phyloP scores from a whole-genome alignment of 2,113 vertebrate genomes.

The Catharus fuscescens region DNA sequence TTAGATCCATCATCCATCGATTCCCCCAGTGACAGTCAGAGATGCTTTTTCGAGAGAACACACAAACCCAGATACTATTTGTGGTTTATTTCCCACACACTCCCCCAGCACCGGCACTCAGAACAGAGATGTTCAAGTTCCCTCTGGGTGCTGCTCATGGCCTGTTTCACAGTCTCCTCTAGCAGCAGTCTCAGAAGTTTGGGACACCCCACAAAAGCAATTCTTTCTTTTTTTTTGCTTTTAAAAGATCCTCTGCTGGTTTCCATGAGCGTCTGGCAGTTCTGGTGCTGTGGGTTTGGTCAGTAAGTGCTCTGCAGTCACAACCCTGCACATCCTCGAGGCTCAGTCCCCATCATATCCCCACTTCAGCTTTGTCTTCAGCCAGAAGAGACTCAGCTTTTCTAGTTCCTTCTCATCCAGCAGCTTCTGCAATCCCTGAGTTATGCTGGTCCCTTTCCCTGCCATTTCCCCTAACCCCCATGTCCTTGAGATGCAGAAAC shows the following conservation, averaged over 20 bases:
- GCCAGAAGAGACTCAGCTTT: background rate
- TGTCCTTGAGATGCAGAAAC: background rate
- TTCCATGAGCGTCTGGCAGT: rapidly evolving
- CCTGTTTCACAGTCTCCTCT: background rate
- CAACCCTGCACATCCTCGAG: background rate
- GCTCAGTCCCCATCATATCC: rapidly evolving
- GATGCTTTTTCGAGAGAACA: background rate
- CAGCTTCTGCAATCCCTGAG: background rate
- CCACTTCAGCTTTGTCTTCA: background rate
- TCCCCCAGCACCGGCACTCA: background rate
- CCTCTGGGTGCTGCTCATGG: background rate
- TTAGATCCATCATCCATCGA: background rate
- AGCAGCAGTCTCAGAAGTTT: background rate
- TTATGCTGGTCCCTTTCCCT: background rate
- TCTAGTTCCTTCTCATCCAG: background rate
- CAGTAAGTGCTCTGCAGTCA: background rate
- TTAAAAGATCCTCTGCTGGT: background rate
- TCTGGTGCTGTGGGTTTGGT: background rate
- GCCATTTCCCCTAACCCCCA: background rate
- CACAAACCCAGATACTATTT: background rate
- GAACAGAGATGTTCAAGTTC: background rate
- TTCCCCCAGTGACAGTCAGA: background rate
- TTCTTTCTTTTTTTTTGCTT: background rate
- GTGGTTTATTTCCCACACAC: background rate
- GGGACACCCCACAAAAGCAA: background rate